Base-by-base conservation (phyloP, 2,113 vertebrate species). In the Microtus pennsylvanicus region DNA sequence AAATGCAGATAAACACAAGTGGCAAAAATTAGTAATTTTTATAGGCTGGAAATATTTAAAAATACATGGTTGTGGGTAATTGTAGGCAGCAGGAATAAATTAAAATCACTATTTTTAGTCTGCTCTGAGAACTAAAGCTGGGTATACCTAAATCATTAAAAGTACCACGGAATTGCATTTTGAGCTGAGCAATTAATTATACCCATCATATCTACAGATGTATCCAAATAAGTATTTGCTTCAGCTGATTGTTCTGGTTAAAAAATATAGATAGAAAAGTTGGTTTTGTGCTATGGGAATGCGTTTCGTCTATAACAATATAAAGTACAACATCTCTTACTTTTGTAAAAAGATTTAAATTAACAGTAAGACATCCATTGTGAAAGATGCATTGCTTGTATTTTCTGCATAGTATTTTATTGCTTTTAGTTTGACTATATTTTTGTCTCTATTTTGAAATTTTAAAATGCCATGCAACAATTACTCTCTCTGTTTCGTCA, bases 1-100 rank as follows among this genome's bases (percentile, higher is more conserved):
- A 99, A 98, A 99, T 98, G 99, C 99, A 99, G 99, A 99, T 99
- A 99, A 99, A 99, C 98, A 99, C 98, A 99, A 99, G 98, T 99
- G 99, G 99, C 98, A 99, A 99, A 99, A 99, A 99, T 99, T 99
- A 99, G 99, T 99, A 99, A 99, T 99, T 99, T 99, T 99, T 99
- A 98, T 99, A 98, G 98, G 98, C 98, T 99, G 98, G 98, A 99
- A 99, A 99, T 99, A 99, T 99, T 99, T 99, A 99, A 99, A 99
- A 99, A 99, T 99, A 99, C 98, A 99, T 99, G 99, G 99, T 99
- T 99, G 98, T 99, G 98, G 97, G 98, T 99, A 99, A 99, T 99
- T 99, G 98, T 98, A 99, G 99, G 99, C 98, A 98, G 99, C 98
- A 98, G 98, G 98, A 98, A 99, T 99, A 99, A 98, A 99, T 99